phyloP scores from a whole-genome alignment of 2,888 invertebrate genomes.

The Elgonia sp. region DNA sequence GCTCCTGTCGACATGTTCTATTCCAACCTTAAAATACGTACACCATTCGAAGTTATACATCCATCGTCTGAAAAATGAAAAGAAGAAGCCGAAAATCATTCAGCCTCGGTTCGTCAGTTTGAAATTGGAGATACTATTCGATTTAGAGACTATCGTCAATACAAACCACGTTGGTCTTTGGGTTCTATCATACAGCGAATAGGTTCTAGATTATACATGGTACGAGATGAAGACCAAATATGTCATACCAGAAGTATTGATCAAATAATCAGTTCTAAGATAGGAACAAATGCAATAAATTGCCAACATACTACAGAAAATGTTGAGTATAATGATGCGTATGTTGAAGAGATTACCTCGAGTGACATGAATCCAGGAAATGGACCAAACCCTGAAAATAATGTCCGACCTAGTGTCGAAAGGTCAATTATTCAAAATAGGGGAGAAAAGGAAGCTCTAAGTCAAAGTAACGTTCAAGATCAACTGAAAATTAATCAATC shows the following conservation, averaged over 20 bases:
- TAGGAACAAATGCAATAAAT: not conserved
- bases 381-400: too few relatives aligned
- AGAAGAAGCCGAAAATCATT: not conserved
- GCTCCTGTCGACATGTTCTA: not conserved
- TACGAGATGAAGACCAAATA: not conserved
- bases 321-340: too few relatives aligned
- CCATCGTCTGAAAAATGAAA: not conserved
- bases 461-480: too few relatives aligned
- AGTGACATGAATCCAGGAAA: too few relatives aligned
- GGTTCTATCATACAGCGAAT: not conserved
- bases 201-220: not conserved
- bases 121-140: conserved; percentile 7
- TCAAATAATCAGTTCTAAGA: conserved; percentile 16
- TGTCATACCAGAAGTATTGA: not conserved
- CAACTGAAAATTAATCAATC: too few relatives aligned
- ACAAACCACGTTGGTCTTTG: not conserved
- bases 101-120: not conserved
- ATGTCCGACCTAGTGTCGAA: too few relatives aligned
- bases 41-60: not conserved
- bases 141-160: conserved; percentile 10
- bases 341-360: too few relatives aligned
- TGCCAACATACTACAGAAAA: too few relatives aligned
- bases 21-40: not conserved
- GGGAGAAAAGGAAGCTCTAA: too few relatives aligned
- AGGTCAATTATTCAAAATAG: too few relatives aligned